Conservation (phyloP, 2,797 vertebrate species). For the Zalophus californianus region DNA sequence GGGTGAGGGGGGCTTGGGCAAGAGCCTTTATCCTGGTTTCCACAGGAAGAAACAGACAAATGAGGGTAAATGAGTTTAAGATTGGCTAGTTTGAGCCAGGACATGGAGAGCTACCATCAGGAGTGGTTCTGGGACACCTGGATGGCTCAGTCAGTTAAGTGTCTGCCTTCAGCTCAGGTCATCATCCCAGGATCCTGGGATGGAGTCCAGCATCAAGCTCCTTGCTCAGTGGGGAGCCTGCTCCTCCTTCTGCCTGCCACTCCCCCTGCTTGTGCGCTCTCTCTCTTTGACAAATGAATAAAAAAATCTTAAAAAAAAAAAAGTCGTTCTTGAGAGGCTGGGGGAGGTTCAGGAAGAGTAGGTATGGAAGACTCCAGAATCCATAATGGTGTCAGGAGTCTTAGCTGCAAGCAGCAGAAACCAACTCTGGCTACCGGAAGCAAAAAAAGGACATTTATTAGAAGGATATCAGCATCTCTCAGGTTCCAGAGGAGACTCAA, state of each 20-base stretch:
- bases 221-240: neutral
- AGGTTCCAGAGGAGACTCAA: neutral
- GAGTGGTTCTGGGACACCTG: neutral
- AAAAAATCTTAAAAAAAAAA: neutral
- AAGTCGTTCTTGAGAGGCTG: neutral
- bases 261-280: neutral
- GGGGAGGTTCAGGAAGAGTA: neutral
- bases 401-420: neutral
- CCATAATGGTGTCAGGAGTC: neutral
- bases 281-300: neutral
- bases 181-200: neutral
- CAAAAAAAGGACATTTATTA: neutral
- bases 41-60: neutral
- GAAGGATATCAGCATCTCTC: neutral
- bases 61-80: neutral
- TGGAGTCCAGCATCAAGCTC: neutral
- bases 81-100: neutral
- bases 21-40: neutral
- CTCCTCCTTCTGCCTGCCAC: neutral
- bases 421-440: neutral
- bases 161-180: neutral
- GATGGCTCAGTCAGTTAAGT: neutral
- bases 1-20: accelerated
- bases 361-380: neutral
- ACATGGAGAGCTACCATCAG: neutral